A percentile compares a stretch with the other conserved stretches of the same genome.
Conservation (phyloP, 2,888 invertebrate genomes). For the Pammene fasciana region DNA sequence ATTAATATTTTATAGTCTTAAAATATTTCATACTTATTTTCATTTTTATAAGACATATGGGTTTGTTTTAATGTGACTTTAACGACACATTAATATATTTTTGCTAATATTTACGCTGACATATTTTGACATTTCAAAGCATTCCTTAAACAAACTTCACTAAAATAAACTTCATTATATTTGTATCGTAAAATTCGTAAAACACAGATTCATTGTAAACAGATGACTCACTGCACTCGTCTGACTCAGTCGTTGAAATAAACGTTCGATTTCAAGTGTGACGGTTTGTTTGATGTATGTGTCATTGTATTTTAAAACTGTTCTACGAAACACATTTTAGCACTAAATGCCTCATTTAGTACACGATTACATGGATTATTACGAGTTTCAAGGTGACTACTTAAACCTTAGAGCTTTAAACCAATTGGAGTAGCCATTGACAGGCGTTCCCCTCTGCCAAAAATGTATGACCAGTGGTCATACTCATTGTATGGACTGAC, state of each 20-base stretch:
- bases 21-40: neutral
- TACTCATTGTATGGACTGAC: too few relatives aligned
- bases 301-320: slow-evolving; percentile 17
- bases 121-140: neutral
- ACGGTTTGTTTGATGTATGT: slow-evolving; percentile 17
- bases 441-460: too few relatives aligned
- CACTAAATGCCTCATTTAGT: neutral
- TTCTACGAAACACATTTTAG: neutral
- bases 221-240: slow-evolving; percentile 22
- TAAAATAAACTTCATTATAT: slow-evolving; percentile 11
- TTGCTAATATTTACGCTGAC: slow-evolving; percentile 1
- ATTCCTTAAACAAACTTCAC: neutral
- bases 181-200: slow-evolving; percentile 12
- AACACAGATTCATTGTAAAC: slow-evolving; percentile 20
- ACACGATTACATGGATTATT: neutral
- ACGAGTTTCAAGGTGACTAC: too few relatives aligned
- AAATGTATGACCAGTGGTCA: too few relatives aligned
- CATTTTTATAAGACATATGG: neutral
- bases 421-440: too few relatives aligned
- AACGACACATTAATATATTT: neutral
- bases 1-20: neutral
- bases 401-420: too few relatives aligned
- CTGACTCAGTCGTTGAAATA: slow-evolving; percentile 13
- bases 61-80: neutral
- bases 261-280: slow-evolving; percentile 14